These are phyloP conservation scores for Peromyscus eremicus DNA, from an alignment of 2,797 vertebrate species.

Conservation along the genomic window DNA sequence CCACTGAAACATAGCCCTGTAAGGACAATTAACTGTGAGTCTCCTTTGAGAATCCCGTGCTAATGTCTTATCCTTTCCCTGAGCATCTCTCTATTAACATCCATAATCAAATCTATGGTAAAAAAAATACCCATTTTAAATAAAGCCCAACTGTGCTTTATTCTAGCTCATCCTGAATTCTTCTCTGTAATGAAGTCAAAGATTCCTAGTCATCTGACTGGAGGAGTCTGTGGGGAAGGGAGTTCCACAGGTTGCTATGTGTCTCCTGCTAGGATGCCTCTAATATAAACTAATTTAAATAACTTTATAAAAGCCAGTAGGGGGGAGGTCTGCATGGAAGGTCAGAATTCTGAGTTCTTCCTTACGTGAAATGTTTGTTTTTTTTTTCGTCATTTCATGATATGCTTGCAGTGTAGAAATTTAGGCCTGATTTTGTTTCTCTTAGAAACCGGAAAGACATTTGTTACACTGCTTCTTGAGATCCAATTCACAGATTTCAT, in stretches of 20 bases:
- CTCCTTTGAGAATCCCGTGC: background rate
- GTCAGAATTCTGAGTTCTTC: background rate
- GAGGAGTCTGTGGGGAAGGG: background rate
- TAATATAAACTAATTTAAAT: background rate
- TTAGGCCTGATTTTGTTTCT: background rate
- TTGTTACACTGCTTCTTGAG: background rate
- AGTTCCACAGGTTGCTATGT: background rate
- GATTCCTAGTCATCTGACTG: background rate
- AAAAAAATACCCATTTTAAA: background rate
- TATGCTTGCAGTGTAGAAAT: background rate
- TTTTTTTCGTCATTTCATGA: slow-evolving; percentile 24
- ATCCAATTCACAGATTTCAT: background rate
- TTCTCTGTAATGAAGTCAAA: background rate
- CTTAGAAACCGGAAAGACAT: background rate
- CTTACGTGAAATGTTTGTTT: background rate
- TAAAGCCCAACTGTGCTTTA: background rate
- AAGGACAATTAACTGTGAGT: background rate
- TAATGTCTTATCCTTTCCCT: background rate
- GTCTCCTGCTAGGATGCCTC: background rate
- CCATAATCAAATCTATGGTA: background rate
- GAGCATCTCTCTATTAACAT: background rate
- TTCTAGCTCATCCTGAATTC: background rate
- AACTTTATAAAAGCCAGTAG: background rate
- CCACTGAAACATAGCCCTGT: background rate
- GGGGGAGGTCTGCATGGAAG: background rate